Base-by-base conservation (phyloP, 2,113 vertebrate species). In the Rutilus rutilus region DNA sequence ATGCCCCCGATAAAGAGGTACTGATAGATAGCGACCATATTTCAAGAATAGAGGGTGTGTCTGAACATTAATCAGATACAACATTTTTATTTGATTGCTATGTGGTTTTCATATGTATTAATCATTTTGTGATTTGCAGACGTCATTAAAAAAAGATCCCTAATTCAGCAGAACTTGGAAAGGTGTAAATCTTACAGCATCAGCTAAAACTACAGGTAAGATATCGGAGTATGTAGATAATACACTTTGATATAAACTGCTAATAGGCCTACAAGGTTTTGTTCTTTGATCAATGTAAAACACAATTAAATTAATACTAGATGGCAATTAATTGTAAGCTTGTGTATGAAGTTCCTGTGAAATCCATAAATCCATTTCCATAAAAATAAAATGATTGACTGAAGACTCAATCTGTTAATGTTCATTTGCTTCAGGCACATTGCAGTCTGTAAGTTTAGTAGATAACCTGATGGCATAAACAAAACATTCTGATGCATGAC, bases 371-470 rank as follows among this genome's bases (percentile, higher is more conserved):
- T 33, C 33, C 3, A 33, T 36, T 76, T 9, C 15, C 15, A 36
- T 30, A 84, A 39, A 6, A 39, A 39, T 45, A 25, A 1, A 42
- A 39, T 64, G 50, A 83, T 57, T 83, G 80, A 75, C n/a, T 79
- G 54, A 83, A 64, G 39, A 82, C 75, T 67, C 85, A 76, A 39
- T 86, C 82, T 80, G 36, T 14, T 84, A 59, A 45, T 30, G 60
- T 82, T 85, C 60, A 87, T 85, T 82, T 77, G 36, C 82, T 84
- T 78, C 71, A 87, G 62, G 76, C 67, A 30, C 33, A 62, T 64
- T 19, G 33, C 76, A 64, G 33, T 87, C 78, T 81, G 69, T 74
- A 42, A 23, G 71, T 62, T 71, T 85, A 84, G 10, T 33, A 60
- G 67, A 77, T 77, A 62, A 82, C 57, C 47, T 78, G 74, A 54